phyloP scores from a whole-genome alignment of 2,113 vertebrate genomes.

The Scortum barcoo region DNA sequence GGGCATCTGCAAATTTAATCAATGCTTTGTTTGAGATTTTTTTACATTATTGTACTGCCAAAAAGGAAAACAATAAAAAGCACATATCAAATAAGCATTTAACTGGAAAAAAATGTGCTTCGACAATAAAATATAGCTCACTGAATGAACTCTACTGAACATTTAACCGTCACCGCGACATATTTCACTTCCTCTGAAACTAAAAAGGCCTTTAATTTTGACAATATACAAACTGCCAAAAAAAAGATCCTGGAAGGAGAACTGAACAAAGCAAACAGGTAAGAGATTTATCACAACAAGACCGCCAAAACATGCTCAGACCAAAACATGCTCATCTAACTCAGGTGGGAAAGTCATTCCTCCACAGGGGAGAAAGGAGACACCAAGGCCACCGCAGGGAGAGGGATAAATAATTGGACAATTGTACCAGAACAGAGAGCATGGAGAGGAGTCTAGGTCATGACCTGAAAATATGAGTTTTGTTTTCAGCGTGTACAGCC shows the following conservation, averaged over 20 bases:
- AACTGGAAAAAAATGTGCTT: background rate
- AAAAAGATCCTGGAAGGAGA: background rate
- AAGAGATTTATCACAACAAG: slow-evolving; percentile 11
- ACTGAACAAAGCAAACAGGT: background rate
- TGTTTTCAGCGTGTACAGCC: slow-evolving; percentile 43
- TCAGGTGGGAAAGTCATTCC: slow-evolving; percentile 60
- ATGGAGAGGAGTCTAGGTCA: slow-evolving; percentile 51
- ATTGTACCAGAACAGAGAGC: slow-evolving; percentile 51
- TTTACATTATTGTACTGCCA: background rate
- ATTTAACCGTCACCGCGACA: background rate
- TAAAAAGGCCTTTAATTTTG: background rate
- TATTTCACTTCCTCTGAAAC: slow-evolving; percentile 10
- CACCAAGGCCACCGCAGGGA: slow-evolving; percentile 53
- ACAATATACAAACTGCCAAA: background rate
- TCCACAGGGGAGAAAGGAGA: slow-evolving; percentile 56
- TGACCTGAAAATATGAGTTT: slow-evolving; percentile 52
- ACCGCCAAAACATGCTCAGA: slow-evolving; percentile 51
- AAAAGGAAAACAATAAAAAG: slow-evolving; percentile 24
- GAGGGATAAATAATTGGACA: slow-evolving; percentile 67
- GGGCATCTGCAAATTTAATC: slow-evolving; percentile 16
- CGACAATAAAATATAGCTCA: background rate
- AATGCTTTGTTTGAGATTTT: slow-evolving; percentile 27
- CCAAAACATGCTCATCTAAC: slow-evolving; percentile 50
- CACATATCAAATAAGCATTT: background rate
- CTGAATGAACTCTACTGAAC: too few relatives aligned